A percentile compares a stretch with the other conserved stretches of the same genome.
Evolutionary conservation across 2,888 invertebrate species (phyloP).

Genomic region (Trissolcus brochymenae): DNA sequence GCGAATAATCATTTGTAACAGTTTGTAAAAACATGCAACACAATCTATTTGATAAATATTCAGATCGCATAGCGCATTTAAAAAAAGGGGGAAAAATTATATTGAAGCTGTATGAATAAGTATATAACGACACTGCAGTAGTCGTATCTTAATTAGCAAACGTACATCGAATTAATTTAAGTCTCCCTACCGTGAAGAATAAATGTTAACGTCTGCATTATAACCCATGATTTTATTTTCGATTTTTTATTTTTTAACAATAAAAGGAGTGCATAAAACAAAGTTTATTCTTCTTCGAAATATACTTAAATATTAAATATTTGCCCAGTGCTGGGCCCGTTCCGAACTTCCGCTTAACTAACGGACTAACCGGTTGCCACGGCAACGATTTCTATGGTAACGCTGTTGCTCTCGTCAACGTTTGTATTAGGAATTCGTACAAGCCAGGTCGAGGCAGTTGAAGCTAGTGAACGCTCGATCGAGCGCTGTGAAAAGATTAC

Average conservation of each 20-base stretch:
- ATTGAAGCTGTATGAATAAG: too few relatives aligned
- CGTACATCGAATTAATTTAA: too few relatives aligned
- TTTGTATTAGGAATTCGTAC: slow-evolving; percentile 39
- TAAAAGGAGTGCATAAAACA: background rate
- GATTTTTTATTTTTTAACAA: background rate
- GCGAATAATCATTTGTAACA: too few relatives aligned
- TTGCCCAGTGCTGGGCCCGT: slow-evolving; percentile 46
- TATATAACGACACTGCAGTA: too few relatives aligned
- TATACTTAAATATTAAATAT: slow-evolving; percentile 7
- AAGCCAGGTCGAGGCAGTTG: slow-evolving; percentile 27
- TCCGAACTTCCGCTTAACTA: slow-evolving; percentile 26
- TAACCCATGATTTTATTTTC: background rate
- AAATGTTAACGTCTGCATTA: too few relatives aligned
- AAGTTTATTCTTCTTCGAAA: background rate
- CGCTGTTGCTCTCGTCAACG: slow-evolving; percentile 44
- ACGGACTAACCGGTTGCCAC: slow-evolving; percentile 23
- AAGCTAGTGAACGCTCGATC: slow-evolving; percentile 33
- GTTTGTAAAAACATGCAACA: too few relatives aligned
- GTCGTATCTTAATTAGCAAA: too few relatives aligned
- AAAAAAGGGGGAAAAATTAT: too few relatives aligned
- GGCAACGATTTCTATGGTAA: slow-evolving; percentile 41
- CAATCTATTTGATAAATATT: too few relatives aligned
- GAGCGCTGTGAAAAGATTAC: slow-evolving; percentile 31
- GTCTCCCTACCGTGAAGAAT: too few relatives aligned
- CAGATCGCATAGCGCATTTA: too few relatives aligned